Conservation (phyloP, 1,140 invertebrate genomes). For the Leguminivora glycinivorella region DNA sequence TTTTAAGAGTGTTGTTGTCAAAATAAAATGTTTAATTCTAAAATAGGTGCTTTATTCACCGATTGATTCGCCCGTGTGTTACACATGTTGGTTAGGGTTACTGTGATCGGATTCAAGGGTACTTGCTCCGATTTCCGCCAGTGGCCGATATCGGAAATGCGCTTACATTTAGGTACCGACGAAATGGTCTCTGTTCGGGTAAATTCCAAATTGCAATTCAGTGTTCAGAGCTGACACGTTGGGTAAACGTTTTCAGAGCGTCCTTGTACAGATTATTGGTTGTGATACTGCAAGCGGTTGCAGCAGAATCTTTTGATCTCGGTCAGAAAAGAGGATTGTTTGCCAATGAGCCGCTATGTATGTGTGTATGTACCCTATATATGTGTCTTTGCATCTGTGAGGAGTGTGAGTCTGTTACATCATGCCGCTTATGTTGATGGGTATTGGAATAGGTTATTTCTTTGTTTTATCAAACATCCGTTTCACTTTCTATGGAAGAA, state of each 20-base stretch:
- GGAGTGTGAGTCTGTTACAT: too few relatives aligned
- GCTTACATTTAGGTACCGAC: conserved; percentile 2
- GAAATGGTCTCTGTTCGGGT: neutral
- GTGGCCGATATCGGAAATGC: conserved; percentile 1
- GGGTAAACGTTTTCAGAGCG: neutral
- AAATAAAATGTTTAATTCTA: too few relatives aligned
- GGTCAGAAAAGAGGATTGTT: too few relatives aligned
- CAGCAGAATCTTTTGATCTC: too few relatives aligned
- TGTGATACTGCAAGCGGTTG: neutral
- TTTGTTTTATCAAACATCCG: too few relatives aligned
- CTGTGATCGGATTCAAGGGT: neutral
- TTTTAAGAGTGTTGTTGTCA: too few relatives aligned
- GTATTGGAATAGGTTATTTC: too few relatives aligned
- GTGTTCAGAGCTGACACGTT: neutral
- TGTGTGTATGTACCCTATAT: too few relatives aligned
- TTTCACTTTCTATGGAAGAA: too few relatives aligned
- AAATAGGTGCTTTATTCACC: neutral
- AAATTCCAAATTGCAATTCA: conserved; percentile 8
- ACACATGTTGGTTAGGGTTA: neutral
- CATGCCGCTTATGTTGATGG: too few relatives aligned
- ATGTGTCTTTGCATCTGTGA: too few relatives aligned
- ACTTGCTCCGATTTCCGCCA: neutral
- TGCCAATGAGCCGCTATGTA: too few relatives aligned
- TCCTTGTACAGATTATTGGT: neutral
- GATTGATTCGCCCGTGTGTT: neutral